Evolutionary conservation across 2,888 invertebrate species (phyloP).

Genomic region (Plagodis pulveraria): DNA sequence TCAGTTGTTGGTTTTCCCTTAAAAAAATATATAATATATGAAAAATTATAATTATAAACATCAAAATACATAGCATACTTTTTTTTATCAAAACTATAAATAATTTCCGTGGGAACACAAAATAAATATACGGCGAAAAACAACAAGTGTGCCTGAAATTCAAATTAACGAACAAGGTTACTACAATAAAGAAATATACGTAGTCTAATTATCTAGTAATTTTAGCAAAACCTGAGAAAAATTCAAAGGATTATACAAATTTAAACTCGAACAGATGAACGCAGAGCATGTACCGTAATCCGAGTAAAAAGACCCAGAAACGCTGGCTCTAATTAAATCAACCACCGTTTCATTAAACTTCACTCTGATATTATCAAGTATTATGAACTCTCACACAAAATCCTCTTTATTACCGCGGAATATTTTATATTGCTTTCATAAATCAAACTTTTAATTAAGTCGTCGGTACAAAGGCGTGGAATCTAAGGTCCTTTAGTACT

Average conservation of each 20-base stretch:
- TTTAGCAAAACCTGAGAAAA: neutral
- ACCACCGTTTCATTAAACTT: slow-evolving; percentile 28
- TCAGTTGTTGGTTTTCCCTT: no score
- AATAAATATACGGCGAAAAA: no score
- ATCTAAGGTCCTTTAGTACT: slow-evolving; percentile 31
- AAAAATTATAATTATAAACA: no score
- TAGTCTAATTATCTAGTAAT: no score
- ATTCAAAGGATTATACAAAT: neutral
- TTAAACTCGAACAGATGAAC: slow-evolving; percentile 9
- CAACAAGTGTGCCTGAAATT: no score
- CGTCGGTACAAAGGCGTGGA: slow-evolving; percentile 29
- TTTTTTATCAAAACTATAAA: no score
- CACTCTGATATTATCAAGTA: slow-evolving; percentile 33
- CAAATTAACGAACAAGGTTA: no score
- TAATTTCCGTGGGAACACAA: no score
- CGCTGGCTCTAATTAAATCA: slow-evolving; percentile 22
- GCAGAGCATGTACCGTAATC: slow-evolving; percentile 11
- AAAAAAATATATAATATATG: no score
- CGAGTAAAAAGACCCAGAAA: slow-evolving; percentile 15
- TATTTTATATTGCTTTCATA: slow-evolving; percentile 43
- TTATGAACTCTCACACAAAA: slow-evolving; percentile 39
- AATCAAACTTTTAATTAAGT: slow-evolving; percentile 46
- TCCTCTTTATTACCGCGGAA: slow-evolving; percentile 38
- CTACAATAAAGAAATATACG: no score
- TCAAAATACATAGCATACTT: no score